These are phyloP conservation scores for Manduca sexta DNA, from an alignment of 1,140 invertebrate genomes.

Conservation along the genomic window DNA sequence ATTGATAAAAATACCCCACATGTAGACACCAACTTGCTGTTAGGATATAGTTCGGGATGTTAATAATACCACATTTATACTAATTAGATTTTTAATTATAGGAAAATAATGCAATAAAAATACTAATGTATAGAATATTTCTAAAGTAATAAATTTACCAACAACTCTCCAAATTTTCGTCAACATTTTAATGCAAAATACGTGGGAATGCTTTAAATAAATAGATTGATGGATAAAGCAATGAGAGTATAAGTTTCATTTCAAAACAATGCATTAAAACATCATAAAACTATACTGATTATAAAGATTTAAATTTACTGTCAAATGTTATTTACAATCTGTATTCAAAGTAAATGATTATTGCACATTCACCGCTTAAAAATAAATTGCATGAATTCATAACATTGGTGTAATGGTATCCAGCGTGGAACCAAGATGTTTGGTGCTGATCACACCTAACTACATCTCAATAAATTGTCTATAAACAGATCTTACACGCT, in stretches of 20 bases:
- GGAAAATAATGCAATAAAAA: conserved; percentile 70
- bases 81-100: conserved; percentile 66
- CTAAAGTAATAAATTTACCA: conserved; percentile 55
- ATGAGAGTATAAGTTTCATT: conserved; percentile 25
- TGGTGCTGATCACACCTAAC: conserved; percentile 20
- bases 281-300: conserved; percentile 11
- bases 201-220: conserved; percentile 66
- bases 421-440: conserved; percentile 23
- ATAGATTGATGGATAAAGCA: conserved; percentile 51
- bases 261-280: conserved; percentile 29
- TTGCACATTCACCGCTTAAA: conserved; percentile 69
- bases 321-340: conserved; percentile 49
- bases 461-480: conserved; percentile 14
- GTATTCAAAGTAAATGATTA: conserved; percentile 27
- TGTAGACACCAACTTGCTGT: no score
- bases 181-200: conserved; percentile 24
- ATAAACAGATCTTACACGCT: conserved; percentile 18
- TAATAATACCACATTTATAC: conserved; percentile 33
- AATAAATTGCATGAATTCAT: conserved; percentile 41
- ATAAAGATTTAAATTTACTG: background rate
- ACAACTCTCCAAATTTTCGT: conserved; percentile 34
- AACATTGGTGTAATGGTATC: conserved; percentile 35
- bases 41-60: conserved; percentile 1
- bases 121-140: conserved; percentile 59
- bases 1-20: no score